Percentiles rank a stretch among this genome's conserved stretches.
Evolutionary conservation across 1,140 invertebrate genomes (phyloP).

Genomic region (Arion vulgaris): DNA sequence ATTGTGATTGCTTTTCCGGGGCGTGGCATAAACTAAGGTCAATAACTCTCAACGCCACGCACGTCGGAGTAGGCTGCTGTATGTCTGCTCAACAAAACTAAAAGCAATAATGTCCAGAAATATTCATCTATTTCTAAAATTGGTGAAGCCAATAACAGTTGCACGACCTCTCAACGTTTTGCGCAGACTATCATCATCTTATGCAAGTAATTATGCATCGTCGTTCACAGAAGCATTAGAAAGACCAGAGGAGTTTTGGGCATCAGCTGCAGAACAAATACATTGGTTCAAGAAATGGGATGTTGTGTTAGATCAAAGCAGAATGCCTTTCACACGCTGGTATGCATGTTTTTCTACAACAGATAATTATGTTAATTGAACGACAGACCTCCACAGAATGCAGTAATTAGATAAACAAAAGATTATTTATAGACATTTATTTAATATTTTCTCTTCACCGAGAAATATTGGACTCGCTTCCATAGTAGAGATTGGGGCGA

Average conservation of each 20-base stretch:
- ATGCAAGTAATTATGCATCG: constrained; percentile 72
- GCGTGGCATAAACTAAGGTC: no score
- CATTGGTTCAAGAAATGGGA: constrained; percentile 88
- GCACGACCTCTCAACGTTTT: no score
- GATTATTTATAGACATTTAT: not conserved
- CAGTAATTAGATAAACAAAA: not conserved
- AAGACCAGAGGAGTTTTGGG: constrained; percentile 89
- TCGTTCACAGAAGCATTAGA: not conserved
- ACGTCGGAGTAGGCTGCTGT: no score
- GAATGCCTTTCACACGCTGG: constrained; percentile 91
- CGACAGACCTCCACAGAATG: not conserved
- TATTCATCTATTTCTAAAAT: not conserved
- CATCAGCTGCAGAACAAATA: constrained; percentile 80
- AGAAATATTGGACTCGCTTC: no score
- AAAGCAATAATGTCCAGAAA: not conserved
- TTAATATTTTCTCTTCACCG: not conserved
- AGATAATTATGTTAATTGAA: not conserved
- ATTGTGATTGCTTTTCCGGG: no score
- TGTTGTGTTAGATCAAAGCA: constrained; percentile 86
- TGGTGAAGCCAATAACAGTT: not conserved
- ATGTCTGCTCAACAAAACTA: no score
- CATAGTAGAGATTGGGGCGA: no score
- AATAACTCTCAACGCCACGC: no score
- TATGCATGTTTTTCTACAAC: constrained; percentile 68
- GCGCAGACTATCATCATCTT: no score